phyloP scores from a whole-genome alignment of 2,888 invertebrate genomes.

The Penaeus monodon region DNA sequence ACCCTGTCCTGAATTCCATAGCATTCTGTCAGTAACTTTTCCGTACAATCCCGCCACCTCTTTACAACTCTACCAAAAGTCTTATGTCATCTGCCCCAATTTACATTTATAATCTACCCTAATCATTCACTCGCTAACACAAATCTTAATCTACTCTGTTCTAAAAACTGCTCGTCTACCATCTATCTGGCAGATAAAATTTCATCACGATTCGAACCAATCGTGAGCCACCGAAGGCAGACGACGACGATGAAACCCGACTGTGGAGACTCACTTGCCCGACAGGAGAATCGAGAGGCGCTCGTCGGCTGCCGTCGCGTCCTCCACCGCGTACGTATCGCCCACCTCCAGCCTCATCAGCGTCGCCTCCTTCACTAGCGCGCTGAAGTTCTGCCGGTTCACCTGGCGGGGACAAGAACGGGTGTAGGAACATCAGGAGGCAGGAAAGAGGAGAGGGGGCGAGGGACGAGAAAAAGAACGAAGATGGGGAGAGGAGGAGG shows the following conservation, averaged over 20 bases:
- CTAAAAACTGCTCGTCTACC: not conserved
- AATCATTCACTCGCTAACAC: not conserved
- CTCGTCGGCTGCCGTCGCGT: slow-evolving; percentile 83
- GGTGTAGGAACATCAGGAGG: not conserved
- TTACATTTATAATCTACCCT: no score
- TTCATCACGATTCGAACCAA: no score
- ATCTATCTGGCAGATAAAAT: not conserved
- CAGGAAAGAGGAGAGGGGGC: no score
- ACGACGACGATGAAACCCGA: not conserved
- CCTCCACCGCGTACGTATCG: slow-evolving; percentile 84
- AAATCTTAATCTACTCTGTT: not conserved
- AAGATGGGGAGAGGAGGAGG: no score
- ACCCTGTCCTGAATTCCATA: no score
- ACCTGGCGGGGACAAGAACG: slow-evolving; percentile 36
- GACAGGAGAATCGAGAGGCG: slow-evolving; percentile 83
- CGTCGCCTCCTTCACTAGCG: slow-evolving; percentile 81
- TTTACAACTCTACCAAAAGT: no score
- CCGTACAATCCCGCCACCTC: no score
- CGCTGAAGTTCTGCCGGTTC: slow-evolving; percentile 76
- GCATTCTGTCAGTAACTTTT: no score
- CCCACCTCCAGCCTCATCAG: slow-evolving; percentile 80
- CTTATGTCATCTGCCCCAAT: no score
- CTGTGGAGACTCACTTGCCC: slow-evolving; percentile 80
- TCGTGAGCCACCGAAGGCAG: no score
- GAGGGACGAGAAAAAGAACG: no score